Evolutionary conservation across 30 jellyfish, hydroid and myxozoan species (phyloP).

Genomic region (Mastigias papua): DNA sequence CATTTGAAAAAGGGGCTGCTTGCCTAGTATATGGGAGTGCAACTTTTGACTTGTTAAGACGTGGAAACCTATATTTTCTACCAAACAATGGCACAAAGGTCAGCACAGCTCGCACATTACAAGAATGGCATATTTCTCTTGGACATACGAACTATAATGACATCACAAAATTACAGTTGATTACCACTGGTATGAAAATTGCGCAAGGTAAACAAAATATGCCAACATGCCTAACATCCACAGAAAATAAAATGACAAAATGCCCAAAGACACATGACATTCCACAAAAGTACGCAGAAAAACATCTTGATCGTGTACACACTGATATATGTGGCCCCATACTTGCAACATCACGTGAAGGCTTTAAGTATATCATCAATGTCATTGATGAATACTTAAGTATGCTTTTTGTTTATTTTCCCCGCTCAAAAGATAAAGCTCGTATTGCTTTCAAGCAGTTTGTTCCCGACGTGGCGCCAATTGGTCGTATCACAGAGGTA

Average conservation of each 20-base stretch:
- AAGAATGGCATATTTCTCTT: constrained; percentile 56
- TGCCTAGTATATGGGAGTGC: constrained; percentile 9
- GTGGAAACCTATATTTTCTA: constrained; percentile 46
- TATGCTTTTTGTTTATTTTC: constrained; percentile 31
- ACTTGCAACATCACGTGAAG: constrained; percentile 54
- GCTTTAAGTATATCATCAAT: constrained; percentile 53
- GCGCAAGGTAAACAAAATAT: constrained; percentile 13
- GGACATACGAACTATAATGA: constrained; percentile 65
- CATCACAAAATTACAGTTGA: constrained; percentile 25
- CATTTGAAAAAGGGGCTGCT: constrained; percentile 26
- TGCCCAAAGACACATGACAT: constrained; percentile 31
- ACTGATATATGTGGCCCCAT: constrained; percentile 64
- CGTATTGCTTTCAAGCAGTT: neutral
- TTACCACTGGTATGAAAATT: constrained; percentile 55
- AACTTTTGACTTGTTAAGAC: constrained; percentile 17
- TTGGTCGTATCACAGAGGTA: neutral
- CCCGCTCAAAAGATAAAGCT: constrained; percentile 6
- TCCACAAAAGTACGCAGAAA: constrained; percentile 28
- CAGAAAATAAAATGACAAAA: constrained; percentile 59
- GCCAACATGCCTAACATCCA: constrained; percentile 47
- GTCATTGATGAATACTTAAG: constrained; percentile 54
- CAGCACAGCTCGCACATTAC: constrained; percentile 29
- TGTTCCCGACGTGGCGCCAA: neutral
- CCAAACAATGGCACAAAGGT: constrained; percentile 38
- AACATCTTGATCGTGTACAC: constrained; percentile 51